Percentiles rank a stretch among this genome's conserved stretches.
Conservation (phyloP, 1,140 invertebrate species). For the Pseudomyrmex sp. region DNA sequence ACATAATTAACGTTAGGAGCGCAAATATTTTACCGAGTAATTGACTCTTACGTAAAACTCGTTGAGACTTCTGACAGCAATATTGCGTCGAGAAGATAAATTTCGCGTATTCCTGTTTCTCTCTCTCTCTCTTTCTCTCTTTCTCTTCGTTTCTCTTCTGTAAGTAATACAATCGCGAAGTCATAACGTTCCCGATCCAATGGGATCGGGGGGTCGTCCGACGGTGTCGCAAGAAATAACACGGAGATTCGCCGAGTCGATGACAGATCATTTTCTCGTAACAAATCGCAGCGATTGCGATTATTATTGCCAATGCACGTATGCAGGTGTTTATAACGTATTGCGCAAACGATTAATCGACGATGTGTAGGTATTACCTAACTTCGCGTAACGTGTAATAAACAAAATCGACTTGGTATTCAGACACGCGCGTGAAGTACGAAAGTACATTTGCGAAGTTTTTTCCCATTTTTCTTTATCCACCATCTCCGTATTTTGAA, state of each 20-base stretch:
- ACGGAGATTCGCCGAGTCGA: neutral
- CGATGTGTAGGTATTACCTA: too few relatives aligned
- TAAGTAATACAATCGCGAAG: neutral
- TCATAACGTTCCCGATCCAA: too few relatives aligned
- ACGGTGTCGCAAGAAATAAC: conserved; percentile 18
- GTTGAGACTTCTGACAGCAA: neutral
- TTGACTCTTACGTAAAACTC: conserved; percentile 31
- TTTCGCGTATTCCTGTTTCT: neutral
- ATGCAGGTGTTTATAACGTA: too few relatives aligned
- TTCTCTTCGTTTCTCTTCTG: neutral
- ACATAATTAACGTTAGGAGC: conserved; percentile 20
- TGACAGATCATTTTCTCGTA: conserved; percentile 7
- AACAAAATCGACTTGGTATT: too few relatives aligned
- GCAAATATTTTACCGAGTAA: conserved; percentile 18
- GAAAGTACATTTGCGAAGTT: too few relatives aligned
- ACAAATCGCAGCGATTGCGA: neutral
- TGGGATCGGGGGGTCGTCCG: neutral
- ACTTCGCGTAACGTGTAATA: too few relatives aligned
- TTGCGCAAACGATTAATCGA: too few relatives aligned
- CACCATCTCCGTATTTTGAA: neutral
- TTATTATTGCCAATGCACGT: too few relatives aligned
- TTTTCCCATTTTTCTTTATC: too few relatives aligned
- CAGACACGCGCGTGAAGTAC: too few relatives aligned
- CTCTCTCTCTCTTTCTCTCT: conserved; percentile 3
- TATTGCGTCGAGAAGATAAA: conserved; percentile 15